These are phyloP conservation scores for Progne subis DNA, from an alignment of 2,113 vertebrate genomes.

Conservation along the genomic window DNA sequence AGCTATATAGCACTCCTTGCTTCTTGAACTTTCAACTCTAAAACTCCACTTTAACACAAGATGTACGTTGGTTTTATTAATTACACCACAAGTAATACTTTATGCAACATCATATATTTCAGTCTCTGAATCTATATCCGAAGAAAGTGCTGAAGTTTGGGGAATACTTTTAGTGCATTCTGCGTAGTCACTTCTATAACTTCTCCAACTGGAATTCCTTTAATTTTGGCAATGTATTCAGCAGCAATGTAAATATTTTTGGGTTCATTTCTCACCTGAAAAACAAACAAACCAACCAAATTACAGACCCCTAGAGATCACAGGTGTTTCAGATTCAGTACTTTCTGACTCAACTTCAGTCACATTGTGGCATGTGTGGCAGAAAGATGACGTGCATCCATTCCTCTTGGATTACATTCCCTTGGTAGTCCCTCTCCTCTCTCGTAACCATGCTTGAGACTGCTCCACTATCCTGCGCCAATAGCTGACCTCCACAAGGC, in stretches of 20 bases:
- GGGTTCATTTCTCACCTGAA: conserved; percentile 93
- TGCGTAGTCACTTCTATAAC: conserved; percentile 86
- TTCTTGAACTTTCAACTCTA: background rate
- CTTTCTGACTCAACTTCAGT: background rate
- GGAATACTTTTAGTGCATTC: conserved; percentile 89
- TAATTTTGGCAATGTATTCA: conserved; percentile 88
- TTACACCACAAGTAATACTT: background rate
- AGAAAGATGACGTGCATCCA: background rate
- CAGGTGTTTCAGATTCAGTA: background rate
- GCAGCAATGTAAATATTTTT: conserved; percentile 86
- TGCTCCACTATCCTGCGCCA: rapidly evolving
- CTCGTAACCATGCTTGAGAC: background rate
- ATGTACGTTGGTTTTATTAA: background rate
- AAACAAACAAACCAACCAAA: background rate
- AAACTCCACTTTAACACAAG: background rate
- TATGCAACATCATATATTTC: background rate
- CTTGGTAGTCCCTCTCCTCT: background rate
- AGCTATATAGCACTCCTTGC: background rate
- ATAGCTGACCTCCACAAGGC: background rate
- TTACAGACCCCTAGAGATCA: background rate
- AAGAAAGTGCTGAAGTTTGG: conserved; percentile 79
- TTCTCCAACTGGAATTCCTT: conserved; percentile 86
- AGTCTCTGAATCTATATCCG: conserved; percentile 25
- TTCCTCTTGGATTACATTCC: background rate
- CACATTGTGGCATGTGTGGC: rapidly evolving